These are phyloP conservation scores for Melinaea menophilus DNA, from an alignment of 2,888 invertebrate genomes.

Conservation along the genomic window DNA sequence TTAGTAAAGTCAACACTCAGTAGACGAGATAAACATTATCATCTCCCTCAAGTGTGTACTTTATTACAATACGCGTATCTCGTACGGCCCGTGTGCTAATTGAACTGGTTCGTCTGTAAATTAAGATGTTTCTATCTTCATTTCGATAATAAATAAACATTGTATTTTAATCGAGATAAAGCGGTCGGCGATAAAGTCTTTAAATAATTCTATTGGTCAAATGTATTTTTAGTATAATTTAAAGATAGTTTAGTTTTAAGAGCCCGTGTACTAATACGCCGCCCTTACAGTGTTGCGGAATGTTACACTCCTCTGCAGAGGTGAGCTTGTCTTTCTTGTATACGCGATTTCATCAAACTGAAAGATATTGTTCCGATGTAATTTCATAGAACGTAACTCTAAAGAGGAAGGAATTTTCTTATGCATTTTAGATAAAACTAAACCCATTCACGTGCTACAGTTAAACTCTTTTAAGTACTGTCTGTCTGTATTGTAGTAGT, in stretches of 20 bases:
- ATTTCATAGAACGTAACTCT: background rate
- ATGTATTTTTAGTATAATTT: background rate
- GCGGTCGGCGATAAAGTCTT: no score
- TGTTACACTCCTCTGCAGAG: conserved; percentile 10
- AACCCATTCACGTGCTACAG: background rate
- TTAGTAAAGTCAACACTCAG: background rate
- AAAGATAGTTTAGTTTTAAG: background rate
- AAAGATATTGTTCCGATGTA: background rate
- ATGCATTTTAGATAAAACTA: no score
- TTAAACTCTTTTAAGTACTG: conserved; percentile 5
- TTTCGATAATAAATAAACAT: background rate
- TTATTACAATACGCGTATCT: background rate
- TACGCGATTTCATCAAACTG: conserved; percentile 4
- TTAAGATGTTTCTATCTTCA: conserved; percentile 1
- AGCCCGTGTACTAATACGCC: background rate
- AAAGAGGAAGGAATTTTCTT: no score
- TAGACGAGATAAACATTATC: background rate
- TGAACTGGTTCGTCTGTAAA: conserved; percentile 4
- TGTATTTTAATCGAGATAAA: background rate
- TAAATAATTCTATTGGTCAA: background rate
- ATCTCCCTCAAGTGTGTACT: background rate
- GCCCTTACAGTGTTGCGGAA: conserved; percentile 15
- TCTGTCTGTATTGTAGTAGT: conserved; percentile 12
- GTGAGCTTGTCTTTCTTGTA: conserved; percentile 5
- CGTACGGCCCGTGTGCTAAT: background rate